Percentiles rank a stretch among this genome's conserved stretches.
Evolutionary conservation across 2,113 vertebrate species (phyloP).

Genomic region (human (Homo sapiens)): GRCh38 chr2:39619501-39620000

Average conservation of each 20-base stretch:
- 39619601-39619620: not conserved
- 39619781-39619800: not conserved
- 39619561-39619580: constrained; percentile 18
- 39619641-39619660: not conserved
- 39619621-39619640: not conserved
- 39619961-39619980: not conserved
- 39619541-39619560: not conserved
- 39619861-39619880: constrained; percentile 44
- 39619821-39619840: constrained; percentile 25
- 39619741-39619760: not conserved
- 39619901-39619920: not conserved
- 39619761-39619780: not conserved
- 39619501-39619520: not conserved
- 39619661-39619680: not conserved
- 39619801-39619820: not conserved
- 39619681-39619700: not conserved
- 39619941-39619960: not conserved
- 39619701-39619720: not conserved
- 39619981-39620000: not conserved
- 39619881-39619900: not conserved
- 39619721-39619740: not conserved
- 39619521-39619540: constrained; percentile 40
- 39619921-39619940: not conserved
- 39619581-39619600: not conserved
- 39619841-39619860: constrained; percentile 40